Conservation (phyloP, 2,888 invertebrate genomes). For the Cyaniris semiargus region DNA sequence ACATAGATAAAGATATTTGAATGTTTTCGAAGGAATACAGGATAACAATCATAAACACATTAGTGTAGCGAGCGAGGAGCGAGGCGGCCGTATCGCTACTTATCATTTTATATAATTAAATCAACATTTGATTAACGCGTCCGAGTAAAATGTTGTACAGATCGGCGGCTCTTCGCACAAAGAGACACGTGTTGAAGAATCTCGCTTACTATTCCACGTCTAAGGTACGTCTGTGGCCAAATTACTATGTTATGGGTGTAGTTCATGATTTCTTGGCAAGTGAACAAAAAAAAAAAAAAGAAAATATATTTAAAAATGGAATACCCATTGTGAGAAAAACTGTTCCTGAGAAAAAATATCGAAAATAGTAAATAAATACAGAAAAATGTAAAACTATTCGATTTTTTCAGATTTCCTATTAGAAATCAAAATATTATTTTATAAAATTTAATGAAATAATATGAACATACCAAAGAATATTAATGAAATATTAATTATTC, state of each 20-base stretch:
- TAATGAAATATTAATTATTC: no score
- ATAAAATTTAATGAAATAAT: no score
- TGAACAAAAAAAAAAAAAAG: not conserved
- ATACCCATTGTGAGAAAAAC: not conserved
- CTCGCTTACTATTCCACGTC: conserved; percentile 61
- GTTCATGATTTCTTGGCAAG: not conserved
- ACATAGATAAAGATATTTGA: conserved; percentile 56
- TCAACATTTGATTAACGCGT: conserved; percentile 42
- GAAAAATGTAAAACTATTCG: no score
- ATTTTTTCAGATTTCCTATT: no score
- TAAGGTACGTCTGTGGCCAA: conserved; percentile 52
- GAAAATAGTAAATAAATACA: no score
- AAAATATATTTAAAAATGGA: not conserved
- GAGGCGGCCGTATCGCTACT: conserved; percentile 43
- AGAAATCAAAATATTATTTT: no score
- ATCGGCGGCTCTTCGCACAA: conserved; percentile 58
- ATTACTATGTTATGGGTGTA: not conserved
- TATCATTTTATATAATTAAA: conserved; percentile 46
- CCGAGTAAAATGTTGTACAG: conserved; percentile 61
- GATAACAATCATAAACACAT: conserved; percentile 50
- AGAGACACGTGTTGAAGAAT: conserved; percentile 55
- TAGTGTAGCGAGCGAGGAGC: conserved; percentile 50
- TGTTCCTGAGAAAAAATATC: no score
- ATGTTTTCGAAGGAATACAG: conserved; percentile 50
- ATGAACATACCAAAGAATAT: no score